These are phyloP conservation scores for Anisognathus igniventris DNA, from an alignment of 2,797 vertebrate genomes.

Conservation along the genomic window DNA sequence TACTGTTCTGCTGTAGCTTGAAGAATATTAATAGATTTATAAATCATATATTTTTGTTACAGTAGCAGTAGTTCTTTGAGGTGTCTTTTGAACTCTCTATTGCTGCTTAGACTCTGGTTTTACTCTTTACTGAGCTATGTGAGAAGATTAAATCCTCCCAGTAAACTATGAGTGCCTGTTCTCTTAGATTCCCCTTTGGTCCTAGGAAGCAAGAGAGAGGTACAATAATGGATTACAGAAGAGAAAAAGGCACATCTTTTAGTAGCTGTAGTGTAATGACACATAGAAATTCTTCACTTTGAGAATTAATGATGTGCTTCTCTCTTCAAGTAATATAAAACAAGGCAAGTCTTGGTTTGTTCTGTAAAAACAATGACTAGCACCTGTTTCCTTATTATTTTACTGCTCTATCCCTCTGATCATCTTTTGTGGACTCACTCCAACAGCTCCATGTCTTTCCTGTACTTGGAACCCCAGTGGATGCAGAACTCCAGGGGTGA, in stretches of 20 bases:
- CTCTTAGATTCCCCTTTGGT: not conserved
- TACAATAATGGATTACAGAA: not conserved
- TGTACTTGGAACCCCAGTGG: not conserved
- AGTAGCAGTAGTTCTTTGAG: not conserved
- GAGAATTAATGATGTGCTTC: not conserved
- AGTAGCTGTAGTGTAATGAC: not conserved
- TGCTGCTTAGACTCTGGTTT: not conserved
- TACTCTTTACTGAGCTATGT: not conserved
- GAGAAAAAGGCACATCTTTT: not conserved
- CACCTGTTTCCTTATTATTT: not conserved
- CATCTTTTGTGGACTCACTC: not conserved
- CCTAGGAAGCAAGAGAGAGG: not conserved
- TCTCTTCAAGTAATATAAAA: not conserved
- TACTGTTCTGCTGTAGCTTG: not conserved
- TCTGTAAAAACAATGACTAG: not conserved
- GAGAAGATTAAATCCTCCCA: not conserved
- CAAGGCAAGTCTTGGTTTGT: not conserved
- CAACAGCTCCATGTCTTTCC: not conserved
- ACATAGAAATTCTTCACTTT: not conserved
- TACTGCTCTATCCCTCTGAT: not conserved
- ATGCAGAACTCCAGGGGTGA: not conserved
- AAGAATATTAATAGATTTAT: not conserved
- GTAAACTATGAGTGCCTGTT: fast-evolving
- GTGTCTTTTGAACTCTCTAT: not conserved
- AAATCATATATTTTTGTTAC: not conserved